phyloP scores from a whole-genome alignment of 2,888 invertebrate species.

The Orthosia gracilis region DNA sequence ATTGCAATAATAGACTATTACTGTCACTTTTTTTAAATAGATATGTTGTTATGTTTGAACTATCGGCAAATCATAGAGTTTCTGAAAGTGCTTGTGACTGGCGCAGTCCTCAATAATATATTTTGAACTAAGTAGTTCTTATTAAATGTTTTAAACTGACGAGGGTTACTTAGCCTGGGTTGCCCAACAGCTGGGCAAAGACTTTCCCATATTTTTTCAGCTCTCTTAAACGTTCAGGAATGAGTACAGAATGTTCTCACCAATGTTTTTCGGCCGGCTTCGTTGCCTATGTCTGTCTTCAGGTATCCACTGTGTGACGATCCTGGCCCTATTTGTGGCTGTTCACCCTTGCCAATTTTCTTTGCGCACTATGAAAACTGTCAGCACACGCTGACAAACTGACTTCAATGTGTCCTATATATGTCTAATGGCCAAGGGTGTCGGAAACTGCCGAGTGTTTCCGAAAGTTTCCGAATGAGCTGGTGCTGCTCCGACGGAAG shows the following conservation, averaged over 20 bases:
- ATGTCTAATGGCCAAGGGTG: conserved; percentile 27
- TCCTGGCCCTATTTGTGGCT: no score
- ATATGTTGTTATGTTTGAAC: conserved; percentile 7
- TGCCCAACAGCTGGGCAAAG: background rate
- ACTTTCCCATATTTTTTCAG: background rate
- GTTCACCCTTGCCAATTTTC: background rate
- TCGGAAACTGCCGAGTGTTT: conserved; percentile 20
- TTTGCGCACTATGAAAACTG: background rate
- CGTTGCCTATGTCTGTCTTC: background rate
- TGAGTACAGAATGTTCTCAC: background rate
- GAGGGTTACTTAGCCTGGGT: background rate
- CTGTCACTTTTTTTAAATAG: conserved; percentile 36
- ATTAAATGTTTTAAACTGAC: background rate
- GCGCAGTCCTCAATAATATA: conserved; percentile 2
- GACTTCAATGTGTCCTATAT: conserved; percentile 48
- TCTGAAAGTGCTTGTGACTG: conserved; percentile 20
- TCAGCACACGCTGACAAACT: background rate
- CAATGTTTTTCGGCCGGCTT: background rate
- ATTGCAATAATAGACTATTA: conserved; percentile 44
- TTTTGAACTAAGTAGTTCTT: conserved; percentile 1
- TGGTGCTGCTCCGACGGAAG: conserved; percentile 24
- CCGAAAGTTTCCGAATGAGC: conserved; percentile 25
- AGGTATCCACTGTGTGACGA: background rate
- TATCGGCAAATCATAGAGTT: conserved; percentile 21
- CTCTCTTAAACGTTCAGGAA: background rate